Evolutionary conservation across 2,113 vertebrate genomes (phyloP).

Genomic region (Pachyramphus minor): DNA sequence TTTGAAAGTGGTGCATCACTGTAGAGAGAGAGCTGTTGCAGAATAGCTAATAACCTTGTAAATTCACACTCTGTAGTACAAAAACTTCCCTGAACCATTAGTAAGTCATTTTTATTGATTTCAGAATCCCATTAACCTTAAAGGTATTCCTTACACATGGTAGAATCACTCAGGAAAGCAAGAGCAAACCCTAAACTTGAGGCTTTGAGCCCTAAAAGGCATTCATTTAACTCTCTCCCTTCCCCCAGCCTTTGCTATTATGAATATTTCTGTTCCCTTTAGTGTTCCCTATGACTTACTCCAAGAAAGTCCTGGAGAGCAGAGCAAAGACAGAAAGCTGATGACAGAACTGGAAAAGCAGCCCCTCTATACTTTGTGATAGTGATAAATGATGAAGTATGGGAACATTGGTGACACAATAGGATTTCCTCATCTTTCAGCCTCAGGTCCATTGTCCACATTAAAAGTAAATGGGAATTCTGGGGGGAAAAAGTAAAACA

Average conservation of each 20-base stretch:
- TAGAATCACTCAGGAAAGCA: constrained; percentile 7
- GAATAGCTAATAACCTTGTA: constrained; percentile 21
- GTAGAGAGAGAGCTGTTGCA: not conserved
- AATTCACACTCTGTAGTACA: constrained; percentile 11
- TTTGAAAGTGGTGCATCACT: not conserved
- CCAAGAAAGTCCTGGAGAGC: not conserved
- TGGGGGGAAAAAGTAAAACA: accelerated
- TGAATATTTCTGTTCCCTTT: not conserved
- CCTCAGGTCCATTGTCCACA: not conserved
- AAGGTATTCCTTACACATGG: not conserved
- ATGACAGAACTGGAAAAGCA: not conserved
- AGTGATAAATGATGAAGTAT: accelerated
- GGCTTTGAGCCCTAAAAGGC: not conserved
- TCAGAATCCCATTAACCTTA: constrained; percentile 40
- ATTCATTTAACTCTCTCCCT: not conserved
- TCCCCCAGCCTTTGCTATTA: not conserved
- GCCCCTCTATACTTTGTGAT: not conserved
- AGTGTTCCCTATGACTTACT: not conserved
- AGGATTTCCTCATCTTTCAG: not conserved
- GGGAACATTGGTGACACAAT: not conserved
- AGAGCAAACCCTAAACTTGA: not conserved
- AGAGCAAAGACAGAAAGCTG: not conserved
- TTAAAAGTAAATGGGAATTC: not conserved
- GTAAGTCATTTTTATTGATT: constrained; percentile 52
- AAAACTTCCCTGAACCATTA: constrained; percentile 38